Percentiles rank a stretch among this genome's conserved stretches.
Conservation (phyloP, 2,797 vertebrate genomes). For the Alosa sapidissima region DNA sequence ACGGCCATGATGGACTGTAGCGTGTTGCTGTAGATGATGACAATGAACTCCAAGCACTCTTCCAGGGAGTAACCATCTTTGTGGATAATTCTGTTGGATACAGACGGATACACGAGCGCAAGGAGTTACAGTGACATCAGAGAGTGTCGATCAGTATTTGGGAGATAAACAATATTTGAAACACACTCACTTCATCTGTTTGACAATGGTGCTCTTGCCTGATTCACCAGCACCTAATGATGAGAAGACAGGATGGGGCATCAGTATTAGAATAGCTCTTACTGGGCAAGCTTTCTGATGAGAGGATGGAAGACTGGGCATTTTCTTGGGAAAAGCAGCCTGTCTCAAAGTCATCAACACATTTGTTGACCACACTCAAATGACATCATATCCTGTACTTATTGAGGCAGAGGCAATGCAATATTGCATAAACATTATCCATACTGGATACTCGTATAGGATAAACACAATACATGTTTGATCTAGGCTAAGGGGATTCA, state of each 20-base stretch:
- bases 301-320: neutral
- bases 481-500: too few species aligned
- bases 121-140: neutral
- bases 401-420: neutral
- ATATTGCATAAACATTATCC: neutral
- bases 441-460: neutral
- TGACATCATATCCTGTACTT: neutral
- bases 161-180: neutral
- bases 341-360: neutral
- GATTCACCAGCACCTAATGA: constrained; percentile 93
- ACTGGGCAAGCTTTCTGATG: neutral
- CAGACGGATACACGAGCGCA: neutral
- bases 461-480: too few species aligned
- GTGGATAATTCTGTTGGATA: constrained; percentile 90
- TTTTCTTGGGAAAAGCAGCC: neutral
- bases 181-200: constrained; percentile 97
- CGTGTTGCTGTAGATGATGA: constrained; percentile 97
- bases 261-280: neutral
- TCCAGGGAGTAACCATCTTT: constrained; percentile 95
- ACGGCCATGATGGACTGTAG: constrained; percentile 95
- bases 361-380: neutral
- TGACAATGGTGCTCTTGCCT: constrained; percentile 98
- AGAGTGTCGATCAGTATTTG: neutral
- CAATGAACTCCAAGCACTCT: constrained; percentile 93
- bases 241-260: constrained; percentile 40